Conservation (phyloP, 2,797 vertebrate species). For the Aldrovandia affinis region DNA sequence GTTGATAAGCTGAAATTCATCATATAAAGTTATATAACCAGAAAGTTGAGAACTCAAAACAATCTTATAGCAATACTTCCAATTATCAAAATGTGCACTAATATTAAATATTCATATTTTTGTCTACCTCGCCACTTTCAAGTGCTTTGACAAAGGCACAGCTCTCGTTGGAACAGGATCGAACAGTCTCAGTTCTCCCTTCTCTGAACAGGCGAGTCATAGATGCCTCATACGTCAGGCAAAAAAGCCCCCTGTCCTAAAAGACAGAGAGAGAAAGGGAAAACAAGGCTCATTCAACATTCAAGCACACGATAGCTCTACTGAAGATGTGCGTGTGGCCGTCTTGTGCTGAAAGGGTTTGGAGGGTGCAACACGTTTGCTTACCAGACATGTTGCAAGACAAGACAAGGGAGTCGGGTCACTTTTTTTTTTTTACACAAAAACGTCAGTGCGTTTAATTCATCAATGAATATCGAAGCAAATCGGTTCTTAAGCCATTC, state of each 20-base stretch:
- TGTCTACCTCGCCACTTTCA: slow-evolving; percentile 70
- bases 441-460: too few species aligned
- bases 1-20: neutral
- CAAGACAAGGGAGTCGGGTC: neutral
- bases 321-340: neutral
- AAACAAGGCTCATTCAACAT: neutral
- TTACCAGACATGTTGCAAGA: too few species aligned
- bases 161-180: slow-evolving; percentile 81
- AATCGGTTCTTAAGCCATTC: too few species aligned
- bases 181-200: slow-evolving; percentile 88
- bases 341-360: too few species aligned
- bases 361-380: neutral
- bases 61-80: neutral
- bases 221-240: slow-evolving; percentile 85
- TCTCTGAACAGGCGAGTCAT: slow-evolving; percentile 91
- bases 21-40: neutral
- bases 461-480: too few species aligned
- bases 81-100: too few species aligned
- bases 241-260: slow-evolving; percentile 82
- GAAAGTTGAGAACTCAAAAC: neutral
- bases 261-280: neutral
- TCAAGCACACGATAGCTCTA: neutral
- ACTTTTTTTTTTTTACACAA: neutral
- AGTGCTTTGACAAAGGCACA: slow-evolving; percentile 80
- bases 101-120: too few species aligned